Base-by-base conservation (phyloP, 1,140 invertebrate genomes). In the Trichomalopsis sarcophagae region DNA sequence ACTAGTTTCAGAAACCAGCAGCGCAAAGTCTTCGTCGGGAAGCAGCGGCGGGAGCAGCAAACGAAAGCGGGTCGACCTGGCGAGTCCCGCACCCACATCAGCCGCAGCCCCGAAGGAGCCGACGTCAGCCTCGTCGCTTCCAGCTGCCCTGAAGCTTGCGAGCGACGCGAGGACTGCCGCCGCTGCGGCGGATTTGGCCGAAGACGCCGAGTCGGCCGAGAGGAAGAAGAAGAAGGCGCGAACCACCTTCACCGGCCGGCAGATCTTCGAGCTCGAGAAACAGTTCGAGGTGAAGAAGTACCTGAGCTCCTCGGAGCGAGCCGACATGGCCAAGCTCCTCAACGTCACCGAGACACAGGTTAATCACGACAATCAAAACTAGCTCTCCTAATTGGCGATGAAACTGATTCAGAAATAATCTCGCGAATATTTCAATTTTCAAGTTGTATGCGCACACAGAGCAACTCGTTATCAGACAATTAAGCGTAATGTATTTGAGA, bases 281-380 rank as follows among this genome's bases (percentile, higher is more conserved):
- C 96, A 98, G 93, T 99, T 99, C 91, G 98, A 99, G 93, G 94
- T 97, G 81, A 99, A 99, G 94, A 99, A 99, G 93, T 99, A 99
- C 93, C 94, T 99, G 78, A 98, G 97, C 87, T 98, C 97, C n/a
- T 98, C 97, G 76, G 98, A 99, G 92, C 93, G 98, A 87, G 96
- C 97, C 21, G 98, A 98, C 88, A 98, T 99, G 97, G 98, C 98
- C 21, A 97, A 97, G 89, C 93, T 98, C 73, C 94, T 99, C 33
- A 98, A 97, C 91, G 98, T 99, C 83, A 99, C 98, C 11, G 98
- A 99, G 94, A 98, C 98, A 17, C 98, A 99, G 96, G 98, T 99
- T 55, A 14, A 14, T 55, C 17, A 36, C 33, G 33, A 36, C n/a
- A n/a, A n/a, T n/a, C 2, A 27, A 27, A 27, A 27, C 1, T 27